These are phyloP conservation scores for Phenganax stokvisi DNA, from an alignment of 92 coral and sea anemone species.

Conservation along the genomic window DNA sequence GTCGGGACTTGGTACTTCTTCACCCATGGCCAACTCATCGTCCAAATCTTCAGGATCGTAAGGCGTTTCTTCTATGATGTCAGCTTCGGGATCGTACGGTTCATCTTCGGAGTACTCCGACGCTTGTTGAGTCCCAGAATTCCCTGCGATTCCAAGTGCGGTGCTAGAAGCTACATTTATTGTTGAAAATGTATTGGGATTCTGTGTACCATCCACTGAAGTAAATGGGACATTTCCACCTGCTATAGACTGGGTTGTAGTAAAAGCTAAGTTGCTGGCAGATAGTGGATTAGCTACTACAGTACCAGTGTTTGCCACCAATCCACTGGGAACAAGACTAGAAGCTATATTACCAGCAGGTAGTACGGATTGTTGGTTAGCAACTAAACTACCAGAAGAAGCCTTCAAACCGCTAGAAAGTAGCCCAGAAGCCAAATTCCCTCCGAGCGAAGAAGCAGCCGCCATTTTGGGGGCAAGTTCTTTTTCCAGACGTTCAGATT, in stretches of 20 bases:
- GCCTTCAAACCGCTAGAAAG: background rate
- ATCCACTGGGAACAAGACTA: background rate
- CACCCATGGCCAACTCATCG: constrained; percentile 62
- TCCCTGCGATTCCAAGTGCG: constrained; percentile 55
- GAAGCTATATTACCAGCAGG: background rate
- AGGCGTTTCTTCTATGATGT: constrained; percentile 65
- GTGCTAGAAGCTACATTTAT: constrained; percentile 43
- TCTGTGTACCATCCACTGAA: background rate
- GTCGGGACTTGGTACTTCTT: constrained; percentile 18
- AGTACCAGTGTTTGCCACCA: background rate
- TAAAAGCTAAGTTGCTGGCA: background rate
- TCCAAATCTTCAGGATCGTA: constrained; percentile 92
- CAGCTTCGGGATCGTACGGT: constrained; percentile 35
- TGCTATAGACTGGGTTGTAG: background rate
- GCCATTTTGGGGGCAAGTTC: constrained; percentile 15
- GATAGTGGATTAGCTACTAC: background rate
- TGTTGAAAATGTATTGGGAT: background rate
- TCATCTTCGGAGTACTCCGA: constrained; percentile 13
- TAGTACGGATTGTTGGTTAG: too few species aligned
- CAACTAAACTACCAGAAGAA: background rate
- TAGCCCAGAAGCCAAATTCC: background rate
- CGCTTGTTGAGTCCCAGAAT: constrained; percentile 54
- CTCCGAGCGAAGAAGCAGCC: background rate
- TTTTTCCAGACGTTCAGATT: constrained; percentile 26
- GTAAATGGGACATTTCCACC: background rate